Conservation (phyloP, 35 echinoderm and acorn worm genomes). For the Ptychodera flava region DNA sequence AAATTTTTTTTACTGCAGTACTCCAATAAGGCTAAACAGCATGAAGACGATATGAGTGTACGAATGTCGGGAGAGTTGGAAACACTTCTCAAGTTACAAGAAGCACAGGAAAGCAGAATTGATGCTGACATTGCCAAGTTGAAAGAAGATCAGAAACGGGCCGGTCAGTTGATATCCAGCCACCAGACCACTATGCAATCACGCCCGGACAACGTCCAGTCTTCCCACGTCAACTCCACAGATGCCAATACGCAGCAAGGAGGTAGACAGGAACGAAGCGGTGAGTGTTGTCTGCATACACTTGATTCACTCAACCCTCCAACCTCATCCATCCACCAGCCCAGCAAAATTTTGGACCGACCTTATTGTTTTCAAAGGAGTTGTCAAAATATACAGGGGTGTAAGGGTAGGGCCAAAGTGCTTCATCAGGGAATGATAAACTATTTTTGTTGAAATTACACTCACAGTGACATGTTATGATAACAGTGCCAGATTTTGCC, state of each 20-base stretch:
- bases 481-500: too few species aligned
- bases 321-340: too few species aligned
- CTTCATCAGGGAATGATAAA: too few species aligned
- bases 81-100: neutral
- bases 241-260: neutral
- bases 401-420: too few species aligned
- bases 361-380: too few species aligned
- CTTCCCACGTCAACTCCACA: neutral
- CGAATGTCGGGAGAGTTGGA: neutral
- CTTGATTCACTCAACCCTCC: too few species aligned
- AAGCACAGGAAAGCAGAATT: neutral
- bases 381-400: too few species aligned
- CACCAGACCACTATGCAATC: neutral
- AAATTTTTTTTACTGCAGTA: too few species aligned
- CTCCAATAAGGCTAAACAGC: neutral
- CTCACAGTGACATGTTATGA: too few species aligned
- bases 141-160: neutral
- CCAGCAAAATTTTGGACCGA: too few species aligned
- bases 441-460: too few species aligned
- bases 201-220: neutral
- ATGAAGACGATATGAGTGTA: neutral
- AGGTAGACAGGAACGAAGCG: neutral
- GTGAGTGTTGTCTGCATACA: too few species aligned
- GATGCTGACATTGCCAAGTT: neutral
- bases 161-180: neutral